These are phyloP conservation scores for Apamea anceps DNA, from an alignment of 2,888 invertebrate species.

Conservation along the genomic window DNA sequence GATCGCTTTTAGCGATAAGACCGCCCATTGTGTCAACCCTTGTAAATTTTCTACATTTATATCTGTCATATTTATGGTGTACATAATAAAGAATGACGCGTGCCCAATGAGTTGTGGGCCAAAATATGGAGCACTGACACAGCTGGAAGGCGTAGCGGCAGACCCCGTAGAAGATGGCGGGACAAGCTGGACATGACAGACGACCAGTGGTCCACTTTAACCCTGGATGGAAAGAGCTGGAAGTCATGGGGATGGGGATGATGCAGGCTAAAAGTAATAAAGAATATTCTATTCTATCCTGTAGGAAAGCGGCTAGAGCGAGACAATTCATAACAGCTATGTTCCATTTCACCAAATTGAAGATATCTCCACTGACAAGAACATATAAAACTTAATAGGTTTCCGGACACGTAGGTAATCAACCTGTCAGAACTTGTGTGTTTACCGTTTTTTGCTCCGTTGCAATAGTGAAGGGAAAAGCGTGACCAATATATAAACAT, in stretches of 20 bases:
- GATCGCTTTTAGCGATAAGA: background rate
- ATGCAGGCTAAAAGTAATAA: no score
- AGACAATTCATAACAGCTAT: background rate
- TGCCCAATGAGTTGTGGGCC: no score
- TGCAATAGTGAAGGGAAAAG: conserved; percentile 50
- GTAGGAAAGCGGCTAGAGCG: background rate
- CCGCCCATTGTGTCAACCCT: background rate
- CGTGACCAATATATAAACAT: conserved; percentile 51
- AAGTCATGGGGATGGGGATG: no score
- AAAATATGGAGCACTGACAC: no score
- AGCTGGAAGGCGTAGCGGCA: no score
- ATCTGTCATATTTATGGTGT: no score
- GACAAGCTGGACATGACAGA: no score
- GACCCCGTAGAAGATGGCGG: no score
- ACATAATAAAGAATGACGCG: background rate
- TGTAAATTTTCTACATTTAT: background rate
- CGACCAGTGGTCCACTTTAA: no score
- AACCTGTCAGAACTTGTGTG: conserved; percentile 28
- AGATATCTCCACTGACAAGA: conserved; percentile 27
- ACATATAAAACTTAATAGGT: conserved; percentile 27
- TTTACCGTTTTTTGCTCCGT: conserved; percentile 41
- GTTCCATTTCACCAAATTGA: conserved; percentile 29
- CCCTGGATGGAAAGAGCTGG: no score
- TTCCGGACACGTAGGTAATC: conserved; percentile 35
- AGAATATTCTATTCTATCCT: background rate